Evolutionary conservation across 2,888 invertebrate species (phyloP).

Genomic region (Iselma pallidipennis): DNA sequence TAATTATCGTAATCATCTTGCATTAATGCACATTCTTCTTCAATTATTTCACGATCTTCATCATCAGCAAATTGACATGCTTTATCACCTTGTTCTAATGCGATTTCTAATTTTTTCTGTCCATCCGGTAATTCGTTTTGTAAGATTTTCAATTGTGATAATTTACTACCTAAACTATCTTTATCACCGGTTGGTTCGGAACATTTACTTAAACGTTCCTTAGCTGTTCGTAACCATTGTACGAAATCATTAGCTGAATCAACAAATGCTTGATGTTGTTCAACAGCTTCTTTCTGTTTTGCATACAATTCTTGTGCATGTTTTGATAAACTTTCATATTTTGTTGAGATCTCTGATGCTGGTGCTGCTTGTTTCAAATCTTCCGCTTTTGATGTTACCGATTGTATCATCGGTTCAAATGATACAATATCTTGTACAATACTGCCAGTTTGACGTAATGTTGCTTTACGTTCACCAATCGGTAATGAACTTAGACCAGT

Average conservation of each 20-base stretch:
- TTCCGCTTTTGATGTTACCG: conserved; percentile 90
- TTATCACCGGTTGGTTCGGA: conserved; percentile 92
- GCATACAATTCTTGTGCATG: conserved; percentile 89
- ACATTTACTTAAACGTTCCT: conserved; percentile 88
- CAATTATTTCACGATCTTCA: conserved; percentile 87
- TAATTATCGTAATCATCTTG: conserved; percentile 88
- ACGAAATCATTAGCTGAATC: conserved; percentile 91
- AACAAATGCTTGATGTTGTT: conserved; percentile 88
- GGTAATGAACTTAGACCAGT: conserved; percentile 78
- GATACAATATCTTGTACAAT: conserved; percentile 96
- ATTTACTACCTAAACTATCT: conserved; percentile 83
- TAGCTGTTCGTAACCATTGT: conserved; percentile 90
- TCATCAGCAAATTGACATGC: conserved; percentile 81
- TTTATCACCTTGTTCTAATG: conserved; percentile 81
- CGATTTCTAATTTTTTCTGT: conserved; percentile 79
- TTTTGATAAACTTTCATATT: conserved; percentile 87
- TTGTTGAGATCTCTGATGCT: conserved; percentile 87
- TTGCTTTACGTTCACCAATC: conserved; percentile 85
- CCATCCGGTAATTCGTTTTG: conserved; percentile 84
- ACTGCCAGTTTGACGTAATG: conserved; percentile 87
- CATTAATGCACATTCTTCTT: conserved; percentile 86
- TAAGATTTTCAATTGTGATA: conserved; percentile 82
- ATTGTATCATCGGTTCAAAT: conserved; percentile 96
- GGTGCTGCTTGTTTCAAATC: conserved; percentile 90
- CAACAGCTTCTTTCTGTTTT: conserved; percentile 86